Conservation (phyloP, 1,140 invertebrate genomes). For the Lycorma delicatula region DNA sequence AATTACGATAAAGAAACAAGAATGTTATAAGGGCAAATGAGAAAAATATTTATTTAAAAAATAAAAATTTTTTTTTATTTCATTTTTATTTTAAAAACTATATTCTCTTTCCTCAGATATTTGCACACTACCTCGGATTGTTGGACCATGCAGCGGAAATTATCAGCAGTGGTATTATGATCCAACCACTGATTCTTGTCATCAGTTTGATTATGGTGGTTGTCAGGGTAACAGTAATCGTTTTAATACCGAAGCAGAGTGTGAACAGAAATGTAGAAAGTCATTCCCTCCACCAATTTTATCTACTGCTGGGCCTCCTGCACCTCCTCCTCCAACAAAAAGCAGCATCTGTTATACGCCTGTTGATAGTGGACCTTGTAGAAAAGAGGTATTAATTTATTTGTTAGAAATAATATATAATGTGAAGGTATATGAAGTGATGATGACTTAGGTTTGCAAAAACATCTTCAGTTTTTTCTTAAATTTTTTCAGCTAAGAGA, state of each 20-base stretch:
- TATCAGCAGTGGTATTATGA: slow-evolving; percentile 70
- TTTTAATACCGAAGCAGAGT: slow-evolving; percentile 40
- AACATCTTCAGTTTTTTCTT: no score
- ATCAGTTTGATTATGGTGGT: slow-evolving; percentile 57
- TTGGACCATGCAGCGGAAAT: slow-evolving; percentile 61
- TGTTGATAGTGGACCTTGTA: slow-evolving; percentile 62
- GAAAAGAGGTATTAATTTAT: slow-evolving; percentile 44
- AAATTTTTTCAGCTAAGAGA: no score
- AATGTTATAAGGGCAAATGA: no score
- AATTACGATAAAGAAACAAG: neutral
- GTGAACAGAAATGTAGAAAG: slow-evolving; percentile 36
- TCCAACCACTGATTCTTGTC: slow-evolving; percentile 48
- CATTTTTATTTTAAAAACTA: neutral
- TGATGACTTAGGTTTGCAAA: no score
- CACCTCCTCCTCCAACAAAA: neutral
- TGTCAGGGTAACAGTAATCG: slow-evolving; percentile 64
- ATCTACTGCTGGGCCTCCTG: neutral
- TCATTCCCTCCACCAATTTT: slow-evolving; percentile 19
- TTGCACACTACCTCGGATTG: slow-evolving; percentile 59
- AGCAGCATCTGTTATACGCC: slow-evolving; percentile 23
- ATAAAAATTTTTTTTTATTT: no score
- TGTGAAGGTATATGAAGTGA: no score
- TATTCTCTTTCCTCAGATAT: slow-evolving; percentile 44
- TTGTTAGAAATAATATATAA: no score
- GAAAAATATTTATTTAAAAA: no score